phyloP scores from a whole-genome alignment of 2,113 vertebrate genomes.

The Epinephelus fuscoguttatus region DNA sequence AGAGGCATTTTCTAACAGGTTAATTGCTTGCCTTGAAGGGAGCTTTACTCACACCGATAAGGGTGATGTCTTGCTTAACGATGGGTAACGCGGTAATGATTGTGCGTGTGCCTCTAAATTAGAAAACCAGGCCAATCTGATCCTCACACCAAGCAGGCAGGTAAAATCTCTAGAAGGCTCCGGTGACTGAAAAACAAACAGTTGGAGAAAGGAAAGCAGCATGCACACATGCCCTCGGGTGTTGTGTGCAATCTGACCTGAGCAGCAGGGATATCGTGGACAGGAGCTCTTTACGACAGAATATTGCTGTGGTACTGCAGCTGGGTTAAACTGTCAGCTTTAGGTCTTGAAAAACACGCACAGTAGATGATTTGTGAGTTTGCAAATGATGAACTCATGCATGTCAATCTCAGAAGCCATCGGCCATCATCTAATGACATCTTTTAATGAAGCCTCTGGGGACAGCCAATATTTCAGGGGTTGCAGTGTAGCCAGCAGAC shows the following conservation, averaged over 20 bases:
- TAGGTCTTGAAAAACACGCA: not conserved
- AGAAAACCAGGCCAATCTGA: conserved; percentile 38
- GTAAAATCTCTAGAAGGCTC: conserved; percentile 9
- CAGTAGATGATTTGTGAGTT: not conserved
- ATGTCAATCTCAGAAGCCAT: too few species aligned
- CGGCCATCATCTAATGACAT: too few species aligned
- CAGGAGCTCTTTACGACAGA: not conserved
- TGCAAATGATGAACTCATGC: conserved; percentile 2
- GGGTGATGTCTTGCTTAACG: conserved; percentile 46
- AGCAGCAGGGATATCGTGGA: conserved; percentile 17
- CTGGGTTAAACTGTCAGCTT: not conserved
- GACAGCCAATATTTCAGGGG: too few species aligned
- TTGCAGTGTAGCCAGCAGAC: too few species aligned
- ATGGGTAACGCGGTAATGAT: conserved; percentile 34
- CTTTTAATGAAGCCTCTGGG: too few species aligned
- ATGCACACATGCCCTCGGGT: conserved; percentile 21
- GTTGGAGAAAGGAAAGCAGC: not conserved
- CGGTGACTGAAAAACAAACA: conserved; percentile 6
- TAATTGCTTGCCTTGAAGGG: conserved; percentile 66
- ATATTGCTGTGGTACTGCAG: not conserved
- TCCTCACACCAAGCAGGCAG: conserved; percentile 14
- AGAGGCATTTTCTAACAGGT: conserved; percentile 47
- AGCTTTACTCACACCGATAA: conserved; percentile 55
- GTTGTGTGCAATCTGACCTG: not conserved
- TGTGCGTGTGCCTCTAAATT: conserved; percentile 29